Conservation (phyloP, 64 coral and sea anemone genomes). For the Montipora foliosa region DNA sequence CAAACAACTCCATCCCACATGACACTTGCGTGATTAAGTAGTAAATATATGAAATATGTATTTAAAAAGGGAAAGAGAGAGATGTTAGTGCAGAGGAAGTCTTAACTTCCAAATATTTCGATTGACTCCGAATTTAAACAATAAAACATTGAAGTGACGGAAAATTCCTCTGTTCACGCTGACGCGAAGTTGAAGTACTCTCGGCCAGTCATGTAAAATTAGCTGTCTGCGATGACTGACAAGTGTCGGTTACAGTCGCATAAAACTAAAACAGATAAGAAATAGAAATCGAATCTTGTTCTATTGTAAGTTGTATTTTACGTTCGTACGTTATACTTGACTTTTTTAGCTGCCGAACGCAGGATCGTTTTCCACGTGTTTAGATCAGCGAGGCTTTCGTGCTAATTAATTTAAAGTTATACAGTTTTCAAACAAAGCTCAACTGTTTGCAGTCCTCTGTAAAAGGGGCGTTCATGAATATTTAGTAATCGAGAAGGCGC, state of each 20-base stretch:
- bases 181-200: too few species aligned
- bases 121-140: too few species aligned
- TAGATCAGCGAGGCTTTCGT: background rate
- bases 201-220: background rate
- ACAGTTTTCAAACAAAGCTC: constrained; percentile 2
- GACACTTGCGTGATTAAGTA: background rate
- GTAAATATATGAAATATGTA: background rate
- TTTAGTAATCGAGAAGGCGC: background rate
- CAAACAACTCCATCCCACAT: background rate
- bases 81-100: background rate
- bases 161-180: background rate
- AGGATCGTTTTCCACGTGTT: background rate
- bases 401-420: background rate
- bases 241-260: background rate
- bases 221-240: background rate
- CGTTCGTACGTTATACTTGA: background rate
- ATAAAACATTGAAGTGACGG: too few species aligned
- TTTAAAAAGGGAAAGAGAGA: background rate
- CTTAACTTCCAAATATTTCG: too few species aligned
- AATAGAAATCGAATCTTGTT: background rate
- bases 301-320: background rate
- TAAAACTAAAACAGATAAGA: background rate
- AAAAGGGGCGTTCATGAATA: constrained; percentile 15
- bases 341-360: background rate
- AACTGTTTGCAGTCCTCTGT: background rate